phyloP scores from a whole-genome alignment of 1,140 invertebrate species.

The Anadara kagoshimensis region DNA sequence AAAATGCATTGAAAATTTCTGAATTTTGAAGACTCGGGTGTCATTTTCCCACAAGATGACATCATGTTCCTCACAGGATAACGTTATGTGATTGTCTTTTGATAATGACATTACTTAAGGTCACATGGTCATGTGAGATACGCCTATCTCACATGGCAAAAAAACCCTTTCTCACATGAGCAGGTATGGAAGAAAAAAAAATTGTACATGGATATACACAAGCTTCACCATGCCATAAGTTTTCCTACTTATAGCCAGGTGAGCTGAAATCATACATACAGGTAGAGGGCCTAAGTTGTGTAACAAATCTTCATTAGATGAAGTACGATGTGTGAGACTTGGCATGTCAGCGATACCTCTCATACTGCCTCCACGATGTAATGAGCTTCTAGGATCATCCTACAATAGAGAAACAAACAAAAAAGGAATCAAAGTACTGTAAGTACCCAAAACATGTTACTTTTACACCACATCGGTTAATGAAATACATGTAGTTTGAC shows the following conservation, averaged over 20 bases:
- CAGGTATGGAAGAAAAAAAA: too few relatives aligned
- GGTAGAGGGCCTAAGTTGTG: slow-evolving; percentile 94
- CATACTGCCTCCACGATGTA: slow-evolving; percentile 36
- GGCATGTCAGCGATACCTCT: slow-evolving; percentile 45
- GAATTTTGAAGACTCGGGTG: too few relatives aligned
- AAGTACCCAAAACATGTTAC: neutral
- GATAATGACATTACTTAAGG: too few relatives aligned
- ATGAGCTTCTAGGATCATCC: slow-evolving; percentile 64
- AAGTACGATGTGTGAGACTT: slow-evolving; percentile 53
- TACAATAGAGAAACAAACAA: slow-evolving; percentile 27
- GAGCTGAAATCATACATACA: slow-evolving; percentile 55
- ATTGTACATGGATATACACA: too few relatives aligned
- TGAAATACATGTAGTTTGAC: neutral
- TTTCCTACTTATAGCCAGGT: neutral
- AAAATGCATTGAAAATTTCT: too few relatives aligned
- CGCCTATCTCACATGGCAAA: too few relatives aligned
- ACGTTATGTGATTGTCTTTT: too few relatives aligned
- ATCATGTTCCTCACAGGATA: too few relatives aligned
- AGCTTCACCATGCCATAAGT: too few relatives aligned
- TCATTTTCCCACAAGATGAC: too few relatives aligned
- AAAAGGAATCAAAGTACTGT: neutral
- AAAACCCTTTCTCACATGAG: too few relatives aligned
- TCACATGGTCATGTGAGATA: too few relatives aligned
- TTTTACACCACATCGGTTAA: neutral
- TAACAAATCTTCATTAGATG: slow-evolving; percentile 75